Evolutionary conservation across 1,140 invertebrate species (phyloP).

Genomic region (Chrysomallon squamiferum): DNA sequence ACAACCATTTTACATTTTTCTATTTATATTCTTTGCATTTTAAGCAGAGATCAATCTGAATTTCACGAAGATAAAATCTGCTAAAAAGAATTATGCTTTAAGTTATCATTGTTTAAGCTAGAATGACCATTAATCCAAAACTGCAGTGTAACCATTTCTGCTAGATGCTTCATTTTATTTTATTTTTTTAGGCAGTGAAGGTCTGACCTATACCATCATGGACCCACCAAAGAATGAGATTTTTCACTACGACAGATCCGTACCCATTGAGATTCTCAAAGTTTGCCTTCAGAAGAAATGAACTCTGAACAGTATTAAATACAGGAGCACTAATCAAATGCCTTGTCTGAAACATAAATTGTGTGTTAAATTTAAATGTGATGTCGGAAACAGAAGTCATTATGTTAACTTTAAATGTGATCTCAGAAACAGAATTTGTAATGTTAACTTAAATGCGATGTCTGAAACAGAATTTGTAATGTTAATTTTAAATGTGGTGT

Average conservation of each 20-base stretch:
- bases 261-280: conserved; percentile 55
- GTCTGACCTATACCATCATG: conserved; percentile 37
- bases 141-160: background rate
- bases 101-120: background rate
- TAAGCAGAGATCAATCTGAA: background rate
- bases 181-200: conserved; percentile 39
- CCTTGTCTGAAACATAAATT: no score
- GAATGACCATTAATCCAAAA: background rate
- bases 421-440: no score
- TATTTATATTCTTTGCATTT: background rate
- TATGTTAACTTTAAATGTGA: no score
- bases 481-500: no score
- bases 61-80: background rate
- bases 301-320: no score
- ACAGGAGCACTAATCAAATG: no score
- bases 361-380: no score
- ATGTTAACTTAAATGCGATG: no score
- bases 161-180: background rate
- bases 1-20: background rate
- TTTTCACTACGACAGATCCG: conserved; percentile 51
- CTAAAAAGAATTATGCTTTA: background rate
- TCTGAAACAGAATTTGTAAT: no score
- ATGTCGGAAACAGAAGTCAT: no score
- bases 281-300: conserved; percentile 21
- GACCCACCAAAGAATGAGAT: conserved; percentile 38